A percentile compares a stretch with the other conserved stretches of the same genome.
Conservation (phyloP, 2,797 vertebrate species). For the Benthosema pterotum region DNA sequence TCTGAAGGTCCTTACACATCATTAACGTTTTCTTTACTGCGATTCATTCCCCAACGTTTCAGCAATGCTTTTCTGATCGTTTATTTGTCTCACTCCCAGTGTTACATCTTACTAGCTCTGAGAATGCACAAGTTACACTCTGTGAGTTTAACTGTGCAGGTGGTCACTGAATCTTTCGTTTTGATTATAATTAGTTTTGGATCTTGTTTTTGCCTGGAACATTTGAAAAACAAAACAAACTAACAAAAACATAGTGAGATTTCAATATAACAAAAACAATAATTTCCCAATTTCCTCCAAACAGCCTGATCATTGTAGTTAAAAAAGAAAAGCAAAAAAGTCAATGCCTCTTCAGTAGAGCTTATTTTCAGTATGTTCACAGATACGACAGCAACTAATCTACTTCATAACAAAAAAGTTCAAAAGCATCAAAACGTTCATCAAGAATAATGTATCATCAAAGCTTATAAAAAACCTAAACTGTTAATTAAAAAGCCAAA, state of each 20-base stretch:
- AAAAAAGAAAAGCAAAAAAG: background rate
- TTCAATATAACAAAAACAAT: slow-evolving; percentile 11
- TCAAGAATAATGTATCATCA: slow-evolving; percentile 61
- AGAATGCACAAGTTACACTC: too few species aligned
- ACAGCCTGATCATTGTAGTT: slow-evolving; percentile 14
- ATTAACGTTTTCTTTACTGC: too few species aligned
- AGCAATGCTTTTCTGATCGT: too few species aligned
- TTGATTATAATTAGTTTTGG: background rate
- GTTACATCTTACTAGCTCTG: too few species aligned
- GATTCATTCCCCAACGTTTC: too few species aligned
- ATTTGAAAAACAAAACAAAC: background rate
- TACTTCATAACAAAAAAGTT: slow-evolving; percentile 42
- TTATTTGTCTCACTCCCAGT: too few species aligned
- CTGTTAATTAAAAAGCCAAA: slow-evolving; percentile 30
- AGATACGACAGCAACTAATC: slow-evolving; percentile 17
- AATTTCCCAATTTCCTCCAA: slow-evolving; percentile 9
- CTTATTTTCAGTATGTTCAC: background rate
- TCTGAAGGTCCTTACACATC: too few species aligned
- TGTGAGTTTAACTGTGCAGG: background rate
- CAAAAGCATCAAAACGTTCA: slow-evolving; percentile 55
- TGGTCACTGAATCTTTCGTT: background rate
- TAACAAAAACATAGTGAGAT: slow-evolving; percentile 3
- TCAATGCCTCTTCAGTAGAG: background rate
- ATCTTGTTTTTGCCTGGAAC: background rate
- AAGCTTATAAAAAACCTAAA: slow-evolving; percentile 62